Evolutionary conservation across 1,140 invertebrate genomes (phyloP).

Genomic region (Lepidotrigona ventralis): DNA sequence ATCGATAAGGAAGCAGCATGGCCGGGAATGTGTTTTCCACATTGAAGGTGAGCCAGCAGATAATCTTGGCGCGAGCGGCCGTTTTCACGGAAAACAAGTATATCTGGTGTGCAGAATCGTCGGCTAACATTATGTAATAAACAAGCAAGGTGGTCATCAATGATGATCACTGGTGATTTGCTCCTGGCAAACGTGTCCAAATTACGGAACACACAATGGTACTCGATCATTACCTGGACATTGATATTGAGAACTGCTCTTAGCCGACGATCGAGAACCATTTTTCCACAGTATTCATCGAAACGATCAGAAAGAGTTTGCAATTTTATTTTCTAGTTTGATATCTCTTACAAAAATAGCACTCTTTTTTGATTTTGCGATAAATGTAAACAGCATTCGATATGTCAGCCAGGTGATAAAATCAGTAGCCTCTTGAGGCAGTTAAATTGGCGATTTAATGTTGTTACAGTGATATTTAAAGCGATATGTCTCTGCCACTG

Average conservation of each 20-base stretch:
- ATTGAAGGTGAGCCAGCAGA: not conserved
- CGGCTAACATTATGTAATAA: slow-evolving; percentile 37
- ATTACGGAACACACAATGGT: slow-evolving; percentile 2
- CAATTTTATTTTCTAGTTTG: not conserved
- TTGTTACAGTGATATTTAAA: slow-evolving; percentile 34
- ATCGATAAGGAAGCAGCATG: slow-evolving; percentile 21
- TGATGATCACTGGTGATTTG: not conserved
- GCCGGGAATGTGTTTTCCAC: not conserved
- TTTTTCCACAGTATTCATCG: not conserved
- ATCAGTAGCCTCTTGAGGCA: not conserved
- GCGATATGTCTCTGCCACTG: not conserved
- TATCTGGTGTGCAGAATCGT: not conserved
- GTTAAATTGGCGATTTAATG: slow-evolving; percentile 7
- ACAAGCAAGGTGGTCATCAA: slow-evolving; percentile 36
- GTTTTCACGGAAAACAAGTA: slow-evolving; percentile 35
- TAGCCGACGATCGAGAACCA: not conserved
- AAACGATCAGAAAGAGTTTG: not conserved
- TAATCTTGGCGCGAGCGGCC: slow-evolving; percentile 11
- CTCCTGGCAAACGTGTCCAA: slow-evolving; percentile 5
- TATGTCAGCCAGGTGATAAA: slow-evolving; percentile 42
- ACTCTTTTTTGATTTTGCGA: not conserved
- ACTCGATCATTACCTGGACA: slow-evolving; percentile 12
- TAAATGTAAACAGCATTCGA: slow-evolving; percentile 15
- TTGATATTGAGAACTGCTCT: slow-evolving; percentile 36
- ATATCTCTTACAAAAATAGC: not conserved